Base-by-base conservation (phyloP, 2,113 vertebrate species). In the Himantopus leucocephalus region DNA sequence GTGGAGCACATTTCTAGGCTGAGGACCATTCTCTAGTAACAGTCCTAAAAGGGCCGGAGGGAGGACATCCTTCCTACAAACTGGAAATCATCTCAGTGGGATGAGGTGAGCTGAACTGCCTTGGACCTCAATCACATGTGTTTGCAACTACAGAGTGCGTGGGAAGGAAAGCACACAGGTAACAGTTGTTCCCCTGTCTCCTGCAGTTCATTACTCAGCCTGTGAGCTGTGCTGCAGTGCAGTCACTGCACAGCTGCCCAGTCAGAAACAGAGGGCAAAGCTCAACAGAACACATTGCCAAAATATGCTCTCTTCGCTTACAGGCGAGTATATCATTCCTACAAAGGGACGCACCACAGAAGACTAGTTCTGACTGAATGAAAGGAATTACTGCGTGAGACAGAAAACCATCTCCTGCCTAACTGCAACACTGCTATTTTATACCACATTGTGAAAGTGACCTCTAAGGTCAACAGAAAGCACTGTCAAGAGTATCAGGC, bases 51-150 rank as follows among this genome's bases (percentile, higher is more conserved):
- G 7, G 29, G 10, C 6, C 32, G 14, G 4, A 59, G 3, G n/a
- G 20, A 91, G 0, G 3, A 74, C 7, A 75, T 19, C 52, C 32
- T 32, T 59, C 53, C 53, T 59, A 75, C 18, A 78, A 47, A 20
- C 29, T 10, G 63, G 41, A 60, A 78, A 63, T 30, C 52, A 88
- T 14, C 62, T 78, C 5, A 29, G 76, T 19, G 45, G 50, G 27
- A 93, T 27, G 30, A 92, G 12, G 26, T 12, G 16, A 92, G 35
- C 34, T 45, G 72, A 62, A 16, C 47, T 72, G 34, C n/a, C 52
- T 53, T 15, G 34, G 10, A 53, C 41, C 16, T 59, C 47, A 30
- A 1, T 37, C 30, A 59, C 7, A 8, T 3, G 0, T 35, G 18
- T 34, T 18, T 77, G 43, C 39, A 75, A 37, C 43, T 47, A 62